phyloP scores from a whole-genome alignment of 2,888 invertebrate genomes.

The Luperina testacea region DNA sequence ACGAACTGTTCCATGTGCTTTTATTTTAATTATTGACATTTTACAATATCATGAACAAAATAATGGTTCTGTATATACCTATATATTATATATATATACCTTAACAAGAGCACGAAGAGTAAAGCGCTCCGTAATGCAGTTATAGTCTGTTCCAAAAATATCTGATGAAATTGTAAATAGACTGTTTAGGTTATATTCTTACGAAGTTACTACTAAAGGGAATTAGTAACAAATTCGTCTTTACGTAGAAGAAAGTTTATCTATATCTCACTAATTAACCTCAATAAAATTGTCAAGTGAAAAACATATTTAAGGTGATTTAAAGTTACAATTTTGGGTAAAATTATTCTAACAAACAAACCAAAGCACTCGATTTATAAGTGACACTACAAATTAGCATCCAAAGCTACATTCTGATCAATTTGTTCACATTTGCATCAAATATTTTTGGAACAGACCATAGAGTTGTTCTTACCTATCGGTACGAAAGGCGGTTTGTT shows the following conservation, averaged over 20 bases:
- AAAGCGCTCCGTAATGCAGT: too few species aligned
- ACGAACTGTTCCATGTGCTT: neutral
- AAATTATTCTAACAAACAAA: neutral
- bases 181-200: neutral
- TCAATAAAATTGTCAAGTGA: neutral
- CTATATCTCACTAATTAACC: neutral
- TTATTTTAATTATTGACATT: neutral
- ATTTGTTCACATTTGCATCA: neutral
- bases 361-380: neutral
- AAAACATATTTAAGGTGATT: neutral
- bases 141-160: neutral
- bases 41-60: neutral
- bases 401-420: neutral
- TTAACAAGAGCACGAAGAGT: neutral
- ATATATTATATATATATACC: too few species aligned
- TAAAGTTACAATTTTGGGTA: neutral
- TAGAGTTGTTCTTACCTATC: constrained; percentile 87
- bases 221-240: neutral
- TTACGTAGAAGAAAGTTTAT: neutral
- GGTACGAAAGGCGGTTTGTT: constrained; percentile 93
- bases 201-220: neutral
- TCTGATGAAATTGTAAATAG: neutral
- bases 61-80: neutral
- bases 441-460: neutral
- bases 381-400: neutral